These are phyloP conservation scores for Pogonophryne albipinna DNA, from an alignment of 2,797 vertebrate genomes.

Conservation along the genomic window DNA sequence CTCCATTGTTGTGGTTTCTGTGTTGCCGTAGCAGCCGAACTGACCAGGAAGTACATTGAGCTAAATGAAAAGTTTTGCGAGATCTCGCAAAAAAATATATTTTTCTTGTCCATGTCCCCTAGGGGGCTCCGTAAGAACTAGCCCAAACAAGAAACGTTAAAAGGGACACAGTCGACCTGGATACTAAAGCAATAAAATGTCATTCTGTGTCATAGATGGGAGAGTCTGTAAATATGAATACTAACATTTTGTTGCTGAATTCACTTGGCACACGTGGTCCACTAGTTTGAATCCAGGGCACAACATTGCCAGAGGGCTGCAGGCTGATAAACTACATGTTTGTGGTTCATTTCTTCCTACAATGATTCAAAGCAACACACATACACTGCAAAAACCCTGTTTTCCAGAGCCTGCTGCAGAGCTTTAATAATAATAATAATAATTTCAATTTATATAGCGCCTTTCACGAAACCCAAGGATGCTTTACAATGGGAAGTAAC, in stretches of 20 bases:
- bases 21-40: no score
- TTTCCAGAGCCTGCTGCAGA: conserved; percentile 17
- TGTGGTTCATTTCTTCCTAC: conserved; percentile 2
- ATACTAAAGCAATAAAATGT: neutral
- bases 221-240: conserved; percentile 1
- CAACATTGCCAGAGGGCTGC: conserved; percentile 22
- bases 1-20: no score
- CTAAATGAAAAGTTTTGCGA: no score
- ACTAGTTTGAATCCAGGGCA: conserved; percentile 43
- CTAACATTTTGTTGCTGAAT: neutral
- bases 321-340: conserved; percentile 19
- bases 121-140: no score
- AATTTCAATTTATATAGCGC: no score
- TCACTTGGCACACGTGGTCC: conserved; percentile 22
- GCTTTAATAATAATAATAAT: neutral
- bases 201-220: neutral
- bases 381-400: conserved; percentile 12
- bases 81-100: no score
- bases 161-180: neutral
- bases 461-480: no score
- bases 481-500: no score
- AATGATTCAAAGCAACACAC: conserved; percentile 3
- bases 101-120: no score
- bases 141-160: neutral
- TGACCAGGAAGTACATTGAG: no score